These are phyloP conservation scores for Monochamus saltuarius DNA, from an alignment of 1,140 invertebrate genomes.

Conservation along the genomic window DNA sequence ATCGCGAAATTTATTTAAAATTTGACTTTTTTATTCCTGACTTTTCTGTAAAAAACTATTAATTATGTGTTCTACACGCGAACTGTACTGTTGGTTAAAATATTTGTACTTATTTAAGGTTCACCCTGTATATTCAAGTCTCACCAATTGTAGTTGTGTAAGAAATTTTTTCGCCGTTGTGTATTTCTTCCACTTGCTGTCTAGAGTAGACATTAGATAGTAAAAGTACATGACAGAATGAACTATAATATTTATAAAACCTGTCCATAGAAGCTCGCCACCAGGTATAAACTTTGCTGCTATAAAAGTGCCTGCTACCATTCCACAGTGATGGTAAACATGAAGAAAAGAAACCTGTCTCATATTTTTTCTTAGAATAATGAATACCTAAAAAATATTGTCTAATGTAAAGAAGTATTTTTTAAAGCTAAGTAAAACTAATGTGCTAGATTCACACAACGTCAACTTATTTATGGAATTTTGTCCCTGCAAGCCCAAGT, in stretches of 20 bases:
- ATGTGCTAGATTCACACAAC: too few relatives aligned
- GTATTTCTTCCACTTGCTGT: conserved; percentile 61
- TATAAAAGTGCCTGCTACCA: conserved; percentile 65
- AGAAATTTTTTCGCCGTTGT: conserved; percentile 78
- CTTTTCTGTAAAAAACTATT: too few relatives aligned
- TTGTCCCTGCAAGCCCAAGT: too few relatives aligned
- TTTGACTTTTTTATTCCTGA: too few relatives aligned
- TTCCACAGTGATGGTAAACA: conserved; percentile 83
- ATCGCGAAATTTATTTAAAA: too few relatives aligned
- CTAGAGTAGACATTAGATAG: conserved; percentile 68
- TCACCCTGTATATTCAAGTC: too few relatives aligned
- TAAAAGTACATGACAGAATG: conserved; percentile 81
- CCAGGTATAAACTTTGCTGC: conserved; percentile 66
- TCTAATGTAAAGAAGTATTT: too few relatives aligned
- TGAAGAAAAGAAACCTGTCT: conserved; percentile 86
- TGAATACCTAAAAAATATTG: conserved; percentile 66
- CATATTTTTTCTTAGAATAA: conserved; percentile 83
- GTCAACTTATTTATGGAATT: too few relatives aligned
- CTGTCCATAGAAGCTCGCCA: conserved; percentile 61
- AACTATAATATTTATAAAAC: conserved; percentile 70
- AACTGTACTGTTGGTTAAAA: too few relatives aligned
- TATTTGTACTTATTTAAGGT: too few relatives aligned
- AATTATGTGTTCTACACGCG: too few relatives aligned
- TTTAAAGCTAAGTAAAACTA: too few relatives aligned
- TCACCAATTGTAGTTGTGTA: conserved; percentile 69